Base-by-base conservation (phyloP, 2,888 invertebrate species). In the Augiades crinisus region DNA sequence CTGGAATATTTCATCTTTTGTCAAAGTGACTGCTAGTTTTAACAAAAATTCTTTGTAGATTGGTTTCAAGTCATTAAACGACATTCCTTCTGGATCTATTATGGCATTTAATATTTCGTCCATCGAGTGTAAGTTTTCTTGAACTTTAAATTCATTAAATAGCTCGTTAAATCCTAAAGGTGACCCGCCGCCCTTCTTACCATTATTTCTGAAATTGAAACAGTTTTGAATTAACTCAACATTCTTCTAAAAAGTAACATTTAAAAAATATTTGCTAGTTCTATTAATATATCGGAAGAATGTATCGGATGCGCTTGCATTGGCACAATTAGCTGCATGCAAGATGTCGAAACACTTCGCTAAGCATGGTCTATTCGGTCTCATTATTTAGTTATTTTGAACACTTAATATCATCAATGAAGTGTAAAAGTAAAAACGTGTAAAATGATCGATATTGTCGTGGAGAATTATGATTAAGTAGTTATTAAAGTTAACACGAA, bases 21-120 rank as follows among this genome's bases (percentile, higher is more conserved):
- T 97, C 54, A 97, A 82, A 0, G 97, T 97, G 0, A 97, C 93
- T 2, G 97, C 96, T 58, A 97, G 83, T 81, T 97, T 97, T 27
- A 97, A 81, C 40, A 97, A 87, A 72, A 97, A 96, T 81, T 97
- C 97, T 77, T 97, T 96, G 75, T 97, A 97, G 57, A 97, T 95
- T 34, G 97, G 97, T 77, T 96, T 96, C 55, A 97, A 90, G 70
- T 97, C 96, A 84, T 97, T 97, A 79, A 96, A 97, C 49, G 96
- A 96, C 96, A 97, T 97, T 54, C 97, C 97, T 76, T 97, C 96
- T 24, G 96, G 94, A 79, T 96, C 95, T 65, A 97, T 96, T 72
- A 97, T 97, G 70, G 95, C 95, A 68, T 94, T 95, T 43, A 97
- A 90, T 65, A 96, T 96, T 68, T 96, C 96, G 72, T 97, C 96